These are phyloP conservation scores for Heliconius hortense DNA, from an alignment of 2,888 invertebrate species.

Conservation along the genomic window DNA sequence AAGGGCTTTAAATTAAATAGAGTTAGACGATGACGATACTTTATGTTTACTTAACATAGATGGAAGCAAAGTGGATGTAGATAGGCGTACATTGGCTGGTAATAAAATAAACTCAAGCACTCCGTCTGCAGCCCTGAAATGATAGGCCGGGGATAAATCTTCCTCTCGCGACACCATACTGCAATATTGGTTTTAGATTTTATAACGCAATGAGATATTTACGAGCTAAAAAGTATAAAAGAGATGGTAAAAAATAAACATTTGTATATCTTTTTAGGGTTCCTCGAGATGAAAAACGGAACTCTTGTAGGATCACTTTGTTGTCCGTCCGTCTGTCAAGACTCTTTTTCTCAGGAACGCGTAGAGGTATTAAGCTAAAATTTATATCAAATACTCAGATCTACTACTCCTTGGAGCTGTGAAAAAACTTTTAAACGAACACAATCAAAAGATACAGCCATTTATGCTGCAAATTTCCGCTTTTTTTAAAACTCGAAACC, in stretches of 20 bases:
- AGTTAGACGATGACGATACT: neutral
- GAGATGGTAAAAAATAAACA: neutral
- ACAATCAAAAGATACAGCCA: too few relatives aligned
- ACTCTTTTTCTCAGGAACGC: too few relatives aligned
- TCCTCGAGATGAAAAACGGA: too few relatives aligned
- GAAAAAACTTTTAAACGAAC: too few relatives aligned
- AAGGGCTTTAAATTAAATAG: neutral
- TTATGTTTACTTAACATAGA: constrained; percentile 6
- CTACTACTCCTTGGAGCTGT: too few relatives aligned
- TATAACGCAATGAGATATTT: constrained; percentile 7
- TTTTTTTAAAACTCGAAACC: too few relatives aligned
- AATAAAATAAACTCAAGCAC: constrained; percentile 20
- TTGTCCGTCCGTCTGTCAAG: too few relatives aligned
- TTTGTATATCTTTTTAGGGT: neutral
- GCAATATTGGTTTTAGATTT: constrained; percentile 14
- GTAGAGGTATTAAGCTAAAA: too few relatives aligned
- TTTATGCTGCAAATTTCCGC: too few relatives aligned
- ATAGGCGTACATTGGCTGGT: constrained; percentile 7
- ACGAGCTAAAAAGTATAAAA: constrained; percentile 1
- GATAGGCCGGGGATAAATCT: constrained; percentile 20
- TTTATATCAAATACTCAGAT: too few relatives aligned
- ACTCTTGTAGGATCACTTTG: too few relatives aligned
- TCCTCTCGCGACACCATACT: neutral
- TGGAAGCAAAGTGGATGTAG: constrained; percentile 7
- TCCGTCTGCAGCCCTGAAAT: constrained; percentile 18